Base-by-base conservation (phyloP, 30 jellyfish, hydroid and myxozoan species). In the Aurelia sp. region DNA sequence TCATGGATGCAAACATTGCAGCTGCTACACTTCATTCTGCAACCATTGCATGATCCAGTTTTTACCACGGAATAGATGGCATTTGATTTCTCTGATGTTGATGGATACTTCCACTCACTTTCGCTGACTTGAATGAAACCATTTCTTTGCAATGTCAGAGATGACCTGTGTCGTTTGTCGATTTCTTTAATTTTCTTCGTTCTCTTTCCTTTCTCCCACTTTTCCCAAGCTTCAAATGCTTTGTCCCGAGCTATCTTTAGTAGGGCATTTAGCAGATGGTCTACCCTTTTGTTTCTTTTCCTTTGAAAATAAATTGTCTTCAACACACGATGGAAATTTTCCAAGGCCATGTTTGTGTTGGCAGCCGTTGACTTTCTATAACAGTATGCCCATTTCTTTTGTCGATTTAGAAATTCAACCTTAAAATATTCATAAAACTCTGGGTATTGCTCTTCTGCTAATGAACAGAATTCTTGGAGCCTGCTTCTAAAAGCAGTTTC, bases 161-260 rank as follows among this genome's bases (percentile, higher is more conserved):
- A 50, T 5, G 31, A 6, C 65, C 62, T 71, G 31, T 84, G 93
- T 13, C 93, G 87, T 40, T 84, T 55, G 82, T 71, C 72, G 20
- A 84, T 84, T n/a, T 84, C 87, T 44, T 41, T 57, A 20, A 84
- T 59, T 62, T 84, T 84, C 64, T 61, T 71, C 21, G 81, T 70
- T 18, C 87, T 35, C 22, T 84, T 84, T 31, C 87, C 93, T 44
- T 60, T 84, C 67, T 55, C 88, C 65, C 20, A 61, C 61, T 84
- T 84, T 58, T 40, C 87, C 86, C 86, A 70, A 5, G 87, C 88
- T 41, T 84, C 87, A 62, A 69, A 84, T 1, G 93, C 93, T 84
- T 84, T 82, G 67, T 84, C 93, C 63, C 93, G 44, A 13, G 93
- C 92, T 19, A 57, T 70, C 72, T 70, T 84, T 13, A 84, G 53